Conservation (phyloP, 1,140 invertebrate genomes). For the Hypsibius dujardini region DNA sequence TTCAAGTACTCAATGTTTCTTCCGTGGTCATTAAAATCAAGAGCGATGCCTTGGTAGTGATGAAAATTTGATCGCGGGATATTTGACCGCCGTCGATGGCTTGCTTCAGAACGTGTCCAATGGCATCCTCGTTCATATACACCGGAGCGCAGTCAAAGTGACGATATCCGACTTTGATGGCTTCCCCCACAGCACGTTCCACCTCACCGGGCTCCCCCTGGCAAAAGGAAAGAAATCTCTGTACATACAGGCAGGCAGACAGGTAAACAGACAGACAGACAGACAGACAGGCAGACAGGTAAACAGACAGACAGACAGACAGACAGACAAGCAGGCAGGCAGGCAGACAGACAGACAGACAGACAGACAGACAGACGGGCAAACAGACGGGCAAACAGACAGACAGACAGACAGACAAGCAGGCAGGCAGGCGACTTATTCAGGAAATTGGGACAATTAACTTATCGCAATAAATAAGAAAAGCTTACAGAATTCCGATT, state of each 20-base stretch:
- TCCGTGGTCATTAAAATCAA: no score
- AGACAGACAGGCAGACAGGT: no score
- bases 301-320: no score
- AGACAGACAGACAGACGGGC: no score
- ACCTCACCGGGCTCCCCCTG: constrained; percentile 43
- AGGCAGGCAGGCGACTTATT: no score
- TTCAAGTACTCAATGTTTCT: not conserved
- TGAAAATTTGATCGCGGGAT: constrained; percentile 62
- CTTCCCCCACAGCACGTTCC: constrained; percentile 50
- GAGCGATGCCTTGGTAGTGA: constrained; percentile 39
- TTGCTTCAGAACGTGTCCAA: constrained; percentile 53
- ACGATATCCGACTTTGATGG: constrained; percentile 64
- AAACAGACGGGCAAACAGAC: no score
- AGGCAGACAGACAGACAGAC: no score
- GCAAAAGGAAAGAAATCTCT: not conserved
- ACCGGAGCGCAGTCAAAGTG: constrained; percentile 70
- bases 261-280: not conserved
- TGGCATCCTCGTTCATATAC: constrained; percentile 67
- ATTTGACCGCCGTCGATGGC: constrained; percentile 51
- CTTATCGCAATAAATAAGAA: no score
- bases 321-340: no score
- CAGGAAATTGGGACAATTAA: no score
- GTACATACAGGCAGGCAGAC: not conserved
- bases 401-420: no score
- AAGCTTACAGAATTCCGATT: no score